Evolutionary conservation across 2,888 invertebrate genomes (phyloP), one percentile per base, ranked within the genome.

Genomic region (Halocaridina rubra): DNA sequence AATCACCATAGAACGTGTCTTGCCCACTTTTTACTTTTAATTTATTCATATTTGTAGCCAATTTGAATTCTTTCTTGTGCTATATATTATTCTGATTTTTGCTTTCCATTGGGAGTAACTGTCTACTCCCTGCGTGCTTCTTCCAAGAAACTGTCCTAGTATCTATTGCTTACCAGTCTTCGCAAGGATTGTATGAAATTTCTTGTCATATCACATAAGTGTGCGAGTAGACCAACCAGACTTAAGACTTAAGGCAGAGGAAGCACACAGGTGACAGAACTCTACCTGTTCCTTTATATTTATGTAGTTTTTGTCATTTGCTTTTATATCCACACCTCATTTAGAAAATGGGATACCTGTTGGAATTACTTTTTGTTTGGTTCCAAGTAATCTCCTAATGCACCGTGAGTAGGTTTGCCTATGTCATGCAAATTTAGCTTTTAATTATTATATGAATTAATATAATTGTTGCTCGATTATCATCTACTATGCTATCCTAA

Each of bases 191-290:
- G n/a, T n/a, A n/a, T n/a, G n/a, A n/a, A n/a, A n/a, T n/a, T n/a
- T n/a, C n/a, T n/a, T n/a, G n/a, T n/a, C n/a, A n/a, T n/a, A n/a
- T n/a, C n/a, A n/a, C 19, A 61, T 46, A 57, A 39, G 57, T 64
- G 80, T 81, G 80, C 74, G 80, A 64, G 80, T 81, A 81, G 74
- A 81, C 80, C 80, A 81, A 74, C 80, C 80, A 81, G 80, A 74
- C 80, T 77, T 19, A 27, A 67, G 64, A 81, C 74, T 39, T 33
- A 59, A 74, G 74, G 39, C 39, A 81, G 33, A 53, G 74, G 59
- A 81, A 74, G 74, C 59, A 39, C 29, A 74, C 64, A 61, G 33
- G 59, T 61, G 77, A 77, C 61, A 29, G 59, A 64, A n/a, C 71
- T 72, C 71, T 71, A 29, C 71, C 30, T 80, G 46, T 71, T 69